phyloP scores from a whole-genome alignment of 2,797 vertebrate genomes.

The Syndactyla subalaris region DNA sequence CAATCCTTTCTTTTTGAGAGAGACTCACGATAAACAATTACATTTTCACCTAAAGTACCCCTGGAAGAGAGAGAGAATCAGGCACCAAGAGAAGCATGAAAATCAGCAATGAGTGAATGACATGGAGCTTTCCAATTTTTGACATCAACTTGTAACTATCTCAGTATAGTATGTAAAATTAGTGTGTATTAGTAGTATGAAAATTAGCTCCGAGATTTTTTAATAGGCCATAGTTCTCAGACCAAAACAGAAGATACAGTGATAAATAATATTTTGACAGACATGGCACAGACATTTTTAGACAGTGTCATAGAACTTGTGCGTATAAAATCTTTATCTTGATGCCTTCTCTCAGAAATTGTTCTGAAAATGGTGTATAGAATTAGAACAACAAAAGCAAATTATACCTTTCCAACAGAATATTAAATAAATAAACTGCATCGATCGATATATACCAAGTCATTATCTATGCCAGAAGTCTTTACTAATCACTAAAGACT shows the following conservation, averaged over 20 bases:
- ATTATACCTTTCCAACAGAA: background rate
- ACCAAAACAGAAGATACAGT: background rate
- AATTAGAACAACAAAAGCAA: background rate
- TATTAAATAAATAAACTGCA: background rate
- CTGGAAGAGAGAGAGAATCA: background rate
- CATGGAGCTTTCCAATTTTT: background rate
- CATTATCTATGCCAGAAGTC: background rate
- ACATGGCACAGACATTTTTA: background rate
- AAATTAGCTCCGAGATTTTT: background rate
- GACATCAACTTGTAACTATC: background rate
- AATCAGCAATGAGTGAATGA: background rate
- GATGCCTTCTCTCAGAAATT: background rate
- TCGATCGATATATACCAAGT: background rate
- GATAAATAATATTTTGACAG: background rate
- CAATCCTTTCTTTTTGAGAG: background rate
- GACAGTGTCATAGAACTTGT: background rate
- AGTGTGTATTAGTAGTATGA: background rate
- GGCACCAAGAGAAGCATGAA: background rate
- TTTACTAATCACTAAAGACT: background rate
- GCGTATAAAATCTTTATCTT: background rate
- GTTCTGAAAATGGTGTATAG: background rate
- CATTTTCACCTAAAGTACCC: background rate
- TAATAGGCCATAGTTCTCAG: background rate
- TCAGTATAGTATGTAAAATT: background rate
- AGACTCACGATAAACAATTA: background rate